Conservation (phyloP, 2,113 vertebrate species). For the Stercorarius parasiticus region DNA sequence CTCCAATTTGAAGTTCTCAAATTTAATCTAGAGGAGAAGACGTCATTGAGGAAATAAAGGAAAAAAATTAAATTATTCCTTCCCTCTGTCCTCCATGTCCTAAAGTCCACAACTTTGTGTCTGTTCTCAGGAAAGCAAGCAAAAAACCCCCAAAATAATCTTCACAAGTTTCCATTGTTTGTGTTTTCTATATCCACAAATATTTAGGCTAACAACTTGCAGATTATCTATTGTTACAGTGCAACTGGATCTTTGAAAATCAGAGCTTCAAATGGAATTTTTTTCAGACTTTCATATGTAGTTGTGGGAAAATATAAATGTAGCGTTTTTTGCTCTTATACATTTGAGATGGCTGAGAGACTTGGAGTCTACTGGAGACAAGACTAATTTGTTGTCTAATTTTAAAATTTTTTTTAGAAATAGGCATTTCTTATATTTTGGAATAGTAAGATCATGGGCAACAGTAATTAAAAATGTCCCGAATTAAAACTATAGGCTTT, state of each 20-base stretch:
- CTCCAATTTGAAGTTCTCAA: background rate
- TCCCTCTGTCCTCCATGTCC: background rate
- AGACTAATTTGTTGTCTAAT: rapidly evolving
- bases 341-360: background rate
- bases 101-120: background rate
- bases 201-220: background rate
- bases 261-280: background rate
- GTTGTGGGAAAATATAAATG: background rate
- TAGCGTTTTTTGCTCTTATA: background rate
- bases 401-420: background rate
- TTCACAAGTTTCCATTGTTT: background rate
- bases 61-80: background rate
- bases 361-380: background rate
- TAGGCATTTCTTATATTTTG: background rate
- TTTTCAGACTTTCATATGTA: background rate
- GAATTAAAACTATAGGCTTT: background rate
- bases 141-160: background rate
- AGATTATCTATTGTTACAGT: background rate
- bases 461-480: background rate
- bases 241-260: background rate
- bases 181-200: background rate
- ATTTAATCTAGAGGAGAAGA: background rate
- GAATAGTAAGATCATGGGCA: background rate
- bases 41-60: background rate
- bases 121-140: background rate